Conservation (phyloP, 2,797 vertebrate genomes). For the Pterois miles region DNA sequence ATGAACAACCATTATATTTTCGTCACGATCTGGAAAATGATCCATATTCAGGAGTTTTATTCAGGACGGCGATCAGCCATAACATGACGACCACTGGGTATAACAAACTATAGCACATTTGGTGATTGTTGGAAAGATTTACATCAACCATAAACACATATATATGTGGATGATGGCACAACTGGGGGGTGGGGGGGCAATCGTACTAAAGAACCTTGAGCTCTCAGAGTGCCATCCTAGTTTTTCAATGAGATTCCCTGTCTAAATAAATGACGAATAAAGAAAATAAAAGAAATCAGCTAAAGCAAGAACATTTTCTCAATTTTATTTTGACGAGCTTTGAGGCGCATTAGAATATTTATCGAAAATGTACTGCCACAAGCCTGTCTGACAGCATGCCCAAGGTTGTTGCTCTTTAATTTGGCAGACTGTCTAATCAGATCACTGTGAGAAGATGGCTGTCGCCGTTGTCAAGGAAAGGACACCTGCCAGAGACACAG, state of each 20-base stretch:
- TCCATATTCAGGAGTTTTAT: too few species aligned
- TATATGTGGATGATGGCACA: too few species aligned
- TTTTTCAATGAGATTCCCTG: background rate
- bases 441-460: constrained; percentile 69
- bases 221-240: too few species aligned
- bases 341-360: constrained; percentile 27
- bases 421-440: constrained; percentile 74
- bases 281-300: background rate
- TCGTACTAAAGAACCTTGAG: too few species aligned
- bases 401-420: constrained; percentile 76
- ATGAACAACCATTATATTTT: too few species aligned
- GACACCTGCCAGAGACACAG: constrained; percentile 56
- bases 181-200: too few species aligned
- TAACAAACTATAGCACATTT: too few species aligned
- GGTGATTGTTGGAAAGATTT: too few species aligned
- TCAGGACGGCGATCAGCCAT: too few species aligned
- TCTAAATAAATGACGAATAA: background rate
- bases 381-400: constrained; percentile 50
- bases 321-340: constrained; percentile 12
- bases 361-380: constrained; percentile 51
- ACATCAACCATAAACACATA: too few species aligned
- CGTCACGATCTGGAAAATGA: too few species aligned
- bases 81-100: too few species aligned
- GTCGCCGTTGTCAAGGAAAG: constrained; percentile 66
- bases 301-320: background rate